phyloP scores from a whole-genome alignment of 2,888 invertebrate species.

The Nomada goodeniana region DNA sequence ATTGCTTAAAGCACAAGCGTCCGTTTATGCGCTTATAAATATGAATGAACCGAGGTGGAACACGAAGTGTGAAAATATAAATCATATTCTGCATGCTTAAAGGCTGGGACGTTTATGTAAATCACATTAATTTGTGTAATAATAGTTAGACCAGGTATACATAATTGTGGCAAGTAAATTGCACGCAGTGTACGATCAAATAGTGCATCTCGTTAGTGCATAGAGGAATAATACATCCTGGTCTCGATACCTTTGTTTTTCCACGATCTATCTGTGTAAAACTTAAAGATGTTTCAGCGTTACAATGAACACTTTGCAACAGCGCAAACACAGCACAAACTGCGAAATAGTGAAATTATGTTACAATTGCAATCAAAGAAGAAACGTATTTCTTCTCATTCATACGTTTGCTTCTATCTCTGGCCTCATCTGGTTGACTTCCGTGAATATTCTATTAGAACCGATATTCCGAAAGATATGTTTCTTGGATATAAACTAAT shows the following conservation, averaged over 20 bases:
- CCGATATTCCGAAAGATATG: neutral
- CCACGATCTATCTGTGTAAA: no score
- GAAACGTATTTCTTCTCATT: no score
- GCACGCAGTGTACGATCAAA: neutral
- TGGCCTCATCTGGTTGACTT: no score
- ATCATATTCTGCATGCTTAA: slow-evolving; percentile 32
- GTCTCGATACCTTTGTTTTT: slow-evolving; percentile 3
- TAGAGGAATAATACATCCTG: neutral
- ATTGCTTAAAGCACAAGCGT: slow-evolving; percentile 29
- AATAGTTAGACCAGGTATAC: slow-evolving; percentile 12
- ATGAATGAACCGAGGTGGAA: slow-evolving; percentile 44
- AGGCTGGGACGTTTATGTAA: slow-evolving; percentile 36
- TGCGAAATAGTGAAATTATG: no score
- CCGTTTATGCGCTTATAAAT: slow-evolving; percentile 55
- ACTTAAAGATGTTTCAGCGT: no score
- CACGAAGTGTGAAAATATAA: slow-evolving; percentile 39
- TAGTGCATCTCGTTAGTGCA: neutral
- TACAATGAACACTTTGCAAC: no score
- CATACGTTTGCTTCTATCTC: no score
- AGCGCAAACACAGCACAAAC: no score
- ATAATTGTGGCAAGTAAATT: slow-evolving; percentile 24
- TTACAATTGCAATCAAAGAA: no score
- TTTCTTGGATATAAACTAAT: slow-evolving; percentile 25
- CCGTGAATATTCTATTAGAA: neutral
- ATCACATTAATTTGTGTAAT: slow-evolving; percentile 48